Percentiles rank a stretch among this genome's conserved stretches.
Conservation (phyloP, 2,888 invertebrate genomes). For the Dilophus febrilis region DNA sequence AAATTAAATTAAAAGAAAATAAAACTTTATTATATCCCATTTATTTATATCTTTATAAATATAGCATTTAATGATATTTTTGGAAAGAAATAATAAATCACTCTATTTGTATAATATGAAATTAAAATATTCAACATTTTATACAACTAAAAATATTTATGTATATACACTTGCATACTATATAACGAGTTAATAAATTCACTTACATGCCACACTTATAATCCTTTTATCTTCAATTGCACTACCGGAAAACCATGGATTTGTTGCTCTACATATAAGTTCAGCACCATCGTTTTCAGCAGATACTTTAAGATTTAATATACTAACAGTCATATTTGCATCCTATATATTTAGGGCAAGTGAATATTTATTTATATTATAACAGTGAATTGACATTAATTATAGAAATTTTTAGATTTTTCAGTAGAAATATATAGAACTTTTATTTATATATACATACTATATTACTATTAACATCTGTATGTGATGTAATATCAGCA, state of each 20-base stretch:
- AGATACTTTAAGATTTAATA: conserved; percentile 54
- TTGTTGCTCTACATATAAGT: conserved; percentile 69
- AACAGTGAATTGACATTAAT: background rate
- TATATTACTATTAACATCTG: conserved; percentile 16
- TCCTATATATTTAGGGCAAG: conserved; percentile 16
- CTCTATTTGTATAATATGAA: too few relatives aligned
- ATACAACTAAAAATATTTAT: too few relatives aligned
- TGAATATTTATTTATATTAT: conserved; percentile 5
- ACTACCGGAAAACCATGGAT: conserved; percentile 71
- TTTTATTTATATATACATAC: background rate
- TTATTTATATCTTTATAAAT: too few relatives aligned
- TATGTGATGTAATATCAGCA: conserved; percentile 41
- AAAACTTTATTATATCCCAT: too few relatives aligned
- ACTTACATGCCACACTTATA: conserved; percentile 74
- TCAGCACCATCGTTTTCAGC: conserved; percentile 68
- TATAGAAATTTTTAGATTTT: too few relatives aligned
- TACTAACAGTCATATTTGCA: conserved; percentile 49
- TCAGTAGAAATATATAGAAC: too few relatives aligned
- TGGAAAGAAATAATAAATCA: too few relatives aligned
- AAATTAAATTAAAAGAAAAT: too few relatives aligned
- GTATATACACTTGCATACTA: too few relatives aligned
- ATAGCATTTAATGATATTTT: too few relatives aligned
- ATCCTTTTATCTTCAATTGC: conserved; percentile 59
- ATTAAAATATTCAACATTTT: too few relatives aligned
- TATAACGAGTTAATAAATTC: conserved; percentile 8